These are phyloP conservation scores for Diplogasteroides magnus DNA, from an alignment of 1,140 invertebrate genomes.

Conservation along the genomic window DNA sequence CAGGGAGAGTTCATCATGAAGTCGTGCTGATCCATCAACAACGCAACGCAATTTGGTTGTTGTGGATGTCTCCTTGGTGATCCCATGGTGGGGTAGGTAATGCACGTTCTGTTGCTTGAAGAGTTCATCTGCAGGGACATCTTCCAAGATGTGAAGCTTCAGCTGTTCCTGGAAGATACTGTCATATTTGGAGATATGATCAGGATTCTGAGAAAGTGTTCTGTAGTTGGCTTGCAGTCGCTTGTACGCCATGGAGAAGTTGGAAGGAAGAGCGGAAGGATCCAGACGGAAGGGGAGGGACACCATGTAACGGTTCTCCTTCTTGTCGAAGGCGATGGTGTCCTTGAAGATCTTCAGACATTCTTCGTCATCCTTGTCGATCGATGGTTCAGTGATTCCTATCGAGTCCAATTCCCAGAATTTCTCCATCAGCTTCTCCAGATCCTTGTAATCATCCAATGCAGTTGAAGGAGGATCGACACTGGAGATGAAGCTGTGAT, in stretches of 20 bases:
- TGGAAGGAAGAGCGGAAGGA: neutral
- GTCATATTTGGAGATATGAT: neutral
- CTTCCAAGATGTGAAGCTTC: neutral
- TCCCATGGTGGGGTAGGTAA: conserved; percentile 1
- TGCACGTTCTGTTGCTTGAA: neutral
- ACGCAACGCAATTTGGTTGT: conserved; percentile 55
- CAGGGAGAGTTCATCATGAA: conserved; percentile 34
- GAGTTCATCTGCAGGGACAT: neutral
- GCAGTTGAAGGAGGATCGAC: no score
- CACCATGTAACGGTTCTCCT: neutral
- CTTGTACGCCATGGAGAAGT: neutral
- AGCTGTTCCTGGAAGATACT: neutral
- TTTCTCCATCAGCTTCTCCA: neutral
- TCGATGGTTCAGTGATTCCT: conserved; percentile 27
- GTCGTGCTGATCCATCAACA: conserved; percentile 54
- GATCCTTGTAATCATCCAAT: no score
- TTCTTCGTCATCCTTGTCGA: conserved; percentile 24
- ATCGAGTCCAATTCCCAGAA: conserved; percentile 26
- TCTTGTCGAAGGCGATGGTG: conserved; percentile 1
- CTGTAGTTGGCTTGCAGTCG: neutral
- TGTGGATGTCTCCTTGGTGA: conserved; percentile 14
- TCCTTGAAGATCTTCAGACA: conserved; percentile 17
- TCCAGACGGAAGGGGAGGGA: neutral
- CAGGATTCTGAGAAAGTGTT: neutral
- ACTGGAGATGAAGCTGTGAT: no score